Evolutionary conservation across 2,797 vertebrate genomes (phyloP), one percentile per base, ranked within the genome.

Genomic region (Myotis myotis): DNA sequence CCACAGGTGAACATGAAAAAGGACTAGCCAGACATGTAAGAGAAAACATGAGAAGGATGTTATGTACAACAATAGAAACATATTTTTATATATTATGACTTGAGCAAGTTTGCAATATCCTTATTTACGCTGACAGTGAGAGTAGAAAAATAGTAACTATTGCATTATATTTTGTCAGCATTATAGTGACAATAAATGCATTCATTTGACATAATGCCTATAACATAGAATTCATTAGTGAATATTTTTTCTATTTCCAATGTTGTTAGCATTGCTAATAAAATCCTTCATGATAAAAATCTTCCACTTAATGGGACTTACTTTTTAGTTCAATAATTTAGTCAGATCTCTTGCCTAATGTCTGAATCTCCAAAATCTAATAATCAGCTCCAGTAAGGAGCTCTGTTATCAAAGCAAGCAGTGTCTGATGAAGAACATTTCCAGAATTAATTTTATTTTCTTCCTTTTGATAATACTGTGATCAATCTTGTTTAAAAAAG

Each of bases 371-470:
- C 19, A 90, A 85, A 88, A 93, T 83, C 47, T 74, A 49, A 79
- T 86, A 60, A 90, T 70, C 7, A 82, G 36, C 44, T 85, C 22
- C 30, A 68, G 5, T 41, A 49, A 89, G 38, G 30, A 83, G 5
- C n/a, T 90, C 22, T 92, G 8, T 5, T 51, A 68, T 86, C 16
- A 96, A 95, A 91, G 36, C 16, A 95, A 84, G 20, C 41, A 83
- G 25, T 44, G 30, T 75, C n/a, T 51, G n/a, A 47, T 70, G 68
- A 78, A 66, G 13, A 66, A 47, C 5, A 74, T 86, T 81, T 87
- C 36, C 30, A 79, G 87, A 87, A 91, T 75, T 84, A 78, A 71
- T 49, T 57, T 81, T 79, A 4, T 78, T 89, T 95, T 87, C 16
- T 72, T 89, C 36, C 44, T 91, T 79, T 13, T 44, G 12, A 51